These are phyloP conservation scores for Acrocephalus kingi DNA, from an alignment of 2,113 vertebrate genomes.

Conservation along the genomic window DNA sequence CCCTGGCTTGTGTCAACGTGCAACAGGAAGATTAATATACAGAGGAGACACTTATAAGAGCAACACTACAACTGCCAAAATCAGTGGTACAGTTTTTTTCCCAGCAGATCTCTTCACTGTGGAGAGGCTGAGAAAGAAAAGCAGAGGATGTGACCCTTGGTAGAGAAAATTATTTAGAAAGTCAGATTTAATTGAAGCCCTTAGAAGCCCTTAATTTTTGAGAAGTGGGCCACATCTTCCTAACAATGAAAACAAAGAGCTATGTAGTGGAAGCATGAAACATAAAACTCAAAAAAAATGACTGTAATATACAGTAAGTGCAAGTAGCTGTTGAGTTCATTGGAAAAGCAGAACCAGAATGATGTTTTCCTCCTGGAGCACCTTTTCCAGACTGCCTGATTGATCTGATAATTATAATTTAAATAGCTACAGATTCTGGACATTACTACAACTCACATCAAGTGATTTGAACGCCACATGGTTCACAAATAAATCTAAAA, in stretches of 20 bases:
- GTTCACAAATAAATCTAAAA: not conserved
- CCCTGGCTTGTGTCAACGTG: not conserved
- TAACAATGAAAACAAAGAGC: not conserved
- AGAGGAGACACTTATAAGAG: not conserved
- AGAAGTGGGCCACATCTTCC: not conserved
- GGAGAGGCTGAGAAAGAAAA: not conserved
- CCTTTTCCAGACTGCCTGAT: not conserved
- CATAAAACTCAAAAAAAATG: not conserved
- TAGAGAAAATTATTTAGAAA: not conserved
- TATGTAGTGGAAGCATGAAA: not conserved
- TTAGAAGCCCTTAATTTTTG: not conserved
- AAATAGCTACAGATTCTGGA: not conserved
- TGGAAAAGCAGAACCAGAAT: not conserved
- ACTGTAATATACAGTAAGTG: not conserved
- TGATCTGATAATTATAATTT: not conserved
- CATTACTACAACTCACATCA: not conserved
- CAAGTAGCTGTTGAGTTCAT: not conserved
- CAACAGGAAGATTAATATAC: rapidly evolving
- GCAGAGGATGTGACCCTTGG: not conserved
- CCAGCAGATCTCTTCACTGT: not conserved
- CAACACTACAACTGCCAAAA: not conserved
- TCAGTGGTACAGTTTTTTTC: not conserved
- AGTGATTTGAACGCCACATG: not conserved
- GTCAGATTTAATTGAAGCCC: not conserved
- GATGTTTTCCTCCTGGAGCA: not conserved